Evolutionary conservation across 2,113 vertebrate genomes (phyloP), one percentile per base, ranked within the genome.

Genomic region (Thryonomys swinderianus): DNA sequence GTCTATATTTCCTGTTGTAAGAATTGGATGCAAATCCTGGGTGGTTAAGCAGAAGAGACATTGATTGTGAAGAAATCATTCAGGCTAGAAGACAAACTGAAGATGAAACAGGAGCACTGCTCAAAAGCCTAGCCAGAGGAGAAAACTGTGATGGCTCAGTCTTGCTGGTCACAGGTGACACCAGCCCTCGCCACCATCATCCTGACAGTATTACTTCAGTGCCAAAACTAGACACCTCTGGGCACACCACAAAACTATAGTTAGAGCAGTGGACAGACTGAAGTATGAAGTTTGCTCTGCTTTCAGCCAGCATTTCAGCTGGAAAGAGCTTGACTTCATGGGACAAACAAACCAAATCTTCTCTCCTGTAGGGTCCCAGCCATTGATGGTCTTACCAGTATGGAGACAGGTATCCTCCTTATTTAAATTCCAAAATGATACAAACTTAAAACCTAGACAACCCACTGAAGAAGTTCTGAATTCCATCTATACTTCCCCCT

Each of bases 1-100:
- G n/a, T n/a, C n/a, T n/a, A 59, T 40, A 73, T 66, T 94, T 71
- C 45, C 59, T 88, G 25, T 14, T 78, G 6, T 59, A 81, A 93
- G 51, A 83, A 85, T 21, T 27, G 73, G n/a, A 88, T 84, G 82
- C 21, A 84, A 62, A 73, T 61, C 51, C 4, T 69, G 57, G 30
- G n/a, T 53, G 12, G 67, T 74, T 5, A 64, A 57, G 32, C 30
- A 82, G 40, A 61, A 86, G 67, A 79, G 4, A 91, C 25, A n/a
- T 73, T 90, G 83, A 87, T 84, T 67, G 84, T 51, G 40, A 88
- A 67, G 62, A 89, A 64, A 32, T 12, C 4, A 23, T 30, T 17
- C 85, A 20, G 25, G 20, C 21, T 27, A 21, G 34, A 71, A 51
- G 61, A 66, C 62, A 57, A 82, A 61, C n/a, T 86, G 21, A 80